These are phyloP conservation scores for Ashinkailepas kermadecensis DNA, from an alignment of 2,888 invertebrate species.

Conservation along the genomic window DNA sequence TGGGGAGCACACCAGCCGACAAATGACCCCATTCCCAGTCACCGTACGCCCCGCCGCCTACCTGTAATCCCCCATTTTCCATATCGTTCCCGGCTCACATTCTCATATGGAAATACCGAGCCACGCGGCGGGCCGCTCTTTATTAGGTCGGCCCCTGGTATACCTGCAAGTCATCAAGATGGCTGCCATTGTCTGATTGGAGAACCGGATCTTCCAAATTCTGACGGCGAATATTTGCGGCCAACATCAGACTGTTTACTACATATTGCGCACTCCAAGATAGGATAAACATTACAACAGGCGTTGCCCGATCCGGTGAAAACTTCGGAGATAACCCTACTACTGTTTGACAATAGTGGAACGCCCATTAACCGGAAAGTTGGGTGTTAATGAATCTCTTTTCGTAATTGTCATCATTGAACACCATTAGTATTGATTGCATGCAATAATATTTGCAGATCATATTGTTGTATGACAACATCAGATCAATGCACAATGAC, in stretches of 20 bases:
- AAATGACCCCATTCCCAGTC: conserved; percentile 4
- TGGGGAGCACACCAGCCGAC: background rate
- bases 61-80: conserved; percentile 16
- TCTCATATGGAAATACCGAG: conserved; percentile 6
- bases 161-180: conserved; percentile 21
- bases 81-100: background rate
- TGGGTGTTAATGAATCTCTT: no score
- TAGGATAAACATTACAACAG: no score
- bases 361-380: no score
- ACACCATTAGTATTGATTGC: no score
- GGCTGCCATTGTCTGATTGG: conserved; percentile 11
- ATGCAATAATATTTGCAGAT: no score
- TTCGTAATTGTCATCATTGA: no score
- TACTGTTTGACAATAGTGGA: no score
- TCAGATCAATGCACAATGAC: no score
- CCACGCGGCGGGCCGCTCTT: background rate
- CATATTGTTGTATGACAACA: no score
- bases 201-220: background rate
- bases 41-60: background rate
- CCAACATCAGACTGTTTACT: background rate
- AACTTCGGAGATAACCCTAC: no score
- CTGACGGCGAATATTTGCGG: background rate
- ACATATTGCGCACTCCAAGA: no score
- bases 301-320: no score
- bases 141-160: background rate